phyloP scores from a whole-genome alignment of 2,113 vertebrate species.

The Petromus typicus region DNA sequence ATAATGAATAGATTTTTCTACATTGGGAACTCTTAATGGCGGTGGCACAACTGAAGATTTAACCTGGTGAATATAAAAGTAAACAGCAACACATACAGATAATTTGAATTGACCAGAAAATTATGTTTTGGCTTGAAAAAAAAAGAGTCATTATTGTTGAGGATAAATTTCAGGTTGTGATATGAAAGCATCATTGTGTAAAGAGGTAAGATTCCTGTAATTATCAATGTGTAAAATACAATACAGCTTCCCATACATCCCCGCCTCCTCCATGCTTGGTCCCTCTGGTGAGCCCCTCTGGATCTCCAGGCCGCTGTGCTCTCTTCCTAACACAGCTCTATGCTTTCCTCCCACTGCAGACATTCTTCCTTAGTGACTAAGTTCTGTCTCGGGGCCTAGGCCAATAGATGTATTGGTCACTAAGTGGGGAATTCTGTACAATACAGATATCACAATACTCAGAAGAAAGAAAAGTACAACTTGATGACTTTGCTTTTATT shows the following conservation, averaged over 20 bases:
- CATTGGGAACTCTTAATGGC: slow-evolving; percentile 71
- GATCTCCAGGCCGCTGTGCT: not conserved
- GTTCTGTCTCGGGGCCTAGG: not conserved
- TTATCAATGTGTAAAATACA: not conserved
- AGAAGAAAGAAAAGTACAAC: not conserved
- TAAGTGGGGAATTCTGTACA: not conserved
- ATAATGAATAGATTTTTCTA: slow-evolving; percentile 81
- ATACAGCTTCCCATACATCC: not conserved
- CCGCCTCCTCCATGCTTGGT: not conserved
- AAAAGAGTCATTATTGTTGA: slow-evolving; percentile 42
- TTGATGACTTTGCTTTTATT: not conserved
- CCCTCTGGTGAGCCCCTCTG: not conserved
- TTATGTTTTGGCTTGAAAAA: slow-evolving; percentile 39
- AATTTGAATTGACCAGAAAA: slow-evolving; percentile 61
- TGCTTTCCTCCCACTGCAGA: not conserved
- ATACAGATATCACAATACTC: not conserved
- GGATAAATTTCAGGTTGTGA: slow-evolving; percentile 40
- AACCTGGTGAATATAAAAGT: slow-evolving; percentile 70
- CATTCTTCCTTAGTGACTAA: not conserved
- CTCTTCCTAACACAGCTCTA: not conserved
- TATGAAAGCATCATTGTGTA: slow-evolving; percentile 27
- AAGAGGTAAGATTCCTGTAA: slow-evolving; percentile 15
- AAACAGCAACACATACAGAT: slow-evolving; percentile 58
- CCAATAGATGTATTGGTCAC: not conserved
- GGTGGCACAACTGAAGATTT: slow-evolving; percentile 70